A percentile compares a stretch with the other conserved stretches of the same genome.
Evolutionary conservation across 2,113 vertebrate species (phyloP).

Genomic region (Mixornis gularis): DNA sequence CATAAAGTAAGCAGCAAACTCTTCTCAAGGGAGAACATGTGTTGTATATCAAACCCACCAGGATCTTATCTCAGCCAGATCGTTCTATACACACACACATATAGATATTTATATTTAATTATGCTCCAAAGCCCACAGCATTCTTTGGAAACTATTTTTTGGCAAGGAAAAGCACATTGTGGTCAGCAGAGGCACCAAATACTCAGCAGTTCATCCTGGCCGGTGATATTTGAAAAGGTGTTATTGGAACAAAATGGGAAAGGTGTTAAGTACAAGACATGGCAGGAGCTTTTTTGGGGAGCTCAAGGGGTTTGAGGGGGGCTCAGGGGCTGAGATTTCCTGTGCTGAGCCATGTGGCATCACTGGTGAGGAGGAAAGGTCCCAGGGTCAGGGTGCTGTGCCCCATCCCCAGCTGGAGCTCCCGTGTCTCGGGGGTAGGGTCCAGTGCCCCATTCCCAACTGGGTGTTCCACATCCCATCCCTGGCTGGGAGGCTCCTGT

Average conservation of each 20-base stretch:
- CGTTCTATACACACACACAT: not conserved
- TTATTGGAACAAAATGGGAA: not conserved
- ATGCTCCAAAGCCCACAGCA: not conserved
- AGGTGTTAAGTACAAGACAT: not conserved
- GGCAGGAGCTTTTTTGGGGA: not conserved
- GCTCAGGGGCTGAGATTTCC: not conserved
- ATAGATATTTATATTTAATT: not conserved
- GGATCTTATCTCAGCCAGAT: not conserved
- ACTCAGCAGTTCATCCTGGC: not conserved
- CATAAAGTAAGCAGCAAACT: not conserved
- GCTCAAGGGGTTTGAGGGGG: not conserved
- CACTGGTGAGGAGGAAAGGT: not conserved
- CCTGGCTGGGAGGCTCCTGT: not conserved
- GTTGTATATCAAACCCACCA: not conserved
- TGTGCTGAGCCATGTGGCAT: not conserved
- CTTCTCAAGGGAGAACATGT: not conserved
- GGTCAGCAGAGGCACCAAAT: not conserved
- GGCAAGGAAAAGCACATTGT: not conserved
- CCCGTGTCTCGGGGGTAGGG: no score
- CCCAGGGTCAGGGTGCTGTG: accelerated
- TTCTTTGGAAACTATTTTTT: not conserved
- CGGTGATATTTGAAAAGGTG: not conserved
- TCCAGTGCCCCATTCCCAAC: no score
- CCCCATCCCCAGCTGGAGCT: no score
- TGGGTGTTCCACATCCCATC: accelerated